These are phyloP conservation scores for Mungos mungo DNA, from an alignment of 2,113 vertebrate genomes.

Conservation along the genomic window DNA sequence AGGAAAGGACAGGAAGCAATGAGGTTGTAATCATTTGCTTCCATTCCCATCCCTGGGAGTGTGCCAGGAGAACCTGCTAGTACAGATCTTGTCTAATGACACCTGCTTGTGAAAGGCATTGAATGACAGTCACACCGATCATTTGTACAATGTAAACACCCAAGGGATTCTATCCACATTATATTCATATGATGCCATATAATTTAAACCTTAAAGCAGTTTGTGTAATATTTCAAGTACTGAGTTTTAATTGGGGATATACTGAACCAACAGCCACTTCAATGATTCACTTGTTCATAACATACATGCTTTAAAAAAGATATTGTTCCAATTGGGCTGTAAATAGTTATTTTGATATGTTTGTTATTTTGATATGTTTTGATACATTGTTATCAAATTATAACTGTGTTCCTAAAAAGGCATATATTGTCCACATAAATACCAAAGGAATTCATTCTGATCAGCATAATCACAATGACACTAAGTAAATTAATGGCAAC, in stretches of 20 bases:
- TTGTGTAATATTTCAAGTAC: constrained; percentile 3
- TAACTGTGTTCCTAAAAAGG: constrained; percentile 63
- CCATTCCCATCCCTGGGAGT: background rate
- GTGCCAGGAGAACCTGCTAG: fast-evolving
- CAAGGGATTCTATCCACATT: background rate
- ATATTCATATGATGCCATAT: background rate
- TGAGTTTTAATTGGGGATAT: background rate
- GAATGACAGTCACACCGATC: background rate
- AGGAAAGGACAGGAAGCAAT: background rate
- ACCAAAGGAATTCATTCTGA: constrained; percentile 71
- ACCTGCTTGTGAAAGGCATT: too few relatives aligned
- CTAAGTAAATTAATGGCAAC: constrained; percentile 72
- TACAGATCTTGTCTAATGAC: background rate
- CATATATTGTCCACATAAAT: constrained; percentile 57
- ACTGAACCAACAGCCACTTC: background rate
- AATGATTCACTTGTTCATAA: constrained; percentile 25
- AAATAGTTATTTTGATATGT: constrained; percentile 69
- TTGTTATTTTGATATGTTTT: too few relatives aligned
- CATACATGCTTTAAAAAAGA: background rate
- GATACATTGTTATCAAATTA: constrained; percentile 77
- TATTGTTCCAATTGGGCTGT: constrained; percentile 37
- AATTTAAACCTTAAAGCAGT: constrained; percentile 49
- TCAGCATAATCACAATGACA: constrained; percentile 69
- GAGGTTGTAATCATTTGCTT: background rate
- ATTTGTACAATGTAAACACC: background rate